Evolutionary conservation across 2,888 invertebrate species (phyloP).

Genomic region (Eupeodes latifasciatus): DNA sequence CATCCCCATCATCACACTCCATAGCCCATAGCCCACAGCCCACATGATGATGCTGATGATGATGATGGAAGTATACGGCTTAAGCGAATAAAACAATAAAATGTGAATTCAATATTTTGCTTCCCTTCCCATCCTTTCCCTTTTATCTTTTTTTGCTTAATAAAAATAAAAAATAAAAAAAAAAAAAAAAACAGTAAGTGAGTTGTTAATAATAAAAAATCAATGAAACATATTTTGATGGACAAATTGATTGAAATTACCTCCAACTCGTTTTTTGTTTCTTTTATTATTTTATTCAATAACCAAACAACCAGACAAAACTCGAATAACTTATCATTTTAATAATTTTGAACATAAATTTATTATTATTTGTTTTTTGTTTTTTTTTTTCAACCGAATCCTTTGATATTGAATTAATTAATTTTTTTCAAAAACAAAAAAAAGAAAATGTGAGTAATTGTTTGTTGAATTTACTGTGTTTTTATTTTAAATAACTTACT

Average conservation of each 20-base stretch:
- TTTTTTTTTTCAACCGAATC: neutral
- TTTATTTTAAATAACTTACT: neutral
- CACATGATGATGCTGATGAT: neutral
- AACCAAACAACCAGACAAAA: slow-evolving; percentile 37
- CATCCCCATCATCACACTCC: too few species aligned
- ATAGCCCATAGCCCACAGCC: slow-evolving; percentile 17
- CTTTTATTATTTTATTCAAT: neutral
- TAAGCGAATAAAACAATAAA: slow-evolving; percentile 38
- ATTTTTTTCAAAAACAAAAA: slow-evolving; percentile 33
- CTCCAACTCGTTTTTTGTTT: neutral
- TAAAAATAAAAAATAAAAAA: neutral
- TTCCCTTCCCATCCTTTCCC: neutral
- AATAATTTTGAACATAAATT: slow-evolving; percentile 38
- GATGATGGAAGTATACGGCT: slow-evolving; percentile 26
- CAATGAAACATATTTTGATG: slow-evolving; percentile 66
- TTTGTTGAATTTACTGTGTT: neutral
- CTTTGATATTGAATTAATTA: slow-evolving; percentile 55
- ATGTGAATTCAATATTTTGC: slow-evolving; percentile 55
- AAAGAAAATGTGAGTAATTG: neutral
- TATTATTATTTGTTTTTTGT: neutral
- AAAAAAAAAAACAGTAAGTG: slow-evolving; percentile 19
- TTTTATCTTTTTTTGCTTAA: slow-evolving; percentile 3
- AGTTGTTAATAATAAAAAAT: slow-evolving; percentile 58
- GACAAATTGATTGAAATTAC: slow-evolving; percentile 62
- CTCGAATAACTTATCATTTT: slow-evolving; percentile 39